Percentiles rank a stretch among this genome's conserved stretches.
Evolutionary conservation across 2,113 vertebrate species (phyloP).

Genomic region (Corythaeola cristata): DNA sequence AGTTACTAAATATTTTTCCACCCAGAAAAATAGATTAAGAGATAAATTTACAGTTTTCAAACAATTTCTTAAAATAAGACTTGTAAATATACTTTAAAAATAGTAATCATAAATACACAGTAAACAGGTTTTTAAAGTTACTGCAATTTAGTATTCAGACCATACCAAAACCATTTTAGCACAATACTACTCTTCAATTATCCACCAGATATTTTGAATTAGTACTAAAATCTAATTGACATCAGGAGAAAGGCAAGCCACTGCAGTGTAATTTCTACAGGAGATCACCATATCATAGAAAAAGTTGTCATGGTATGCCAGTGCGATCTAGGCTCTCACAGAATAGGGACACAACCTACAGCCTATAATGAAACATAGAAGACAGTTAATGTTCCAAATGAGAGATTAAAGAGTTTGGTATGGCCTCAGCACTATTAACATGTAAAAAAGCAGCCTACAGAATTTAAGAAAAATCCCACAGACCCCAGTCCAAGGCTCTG

Average conservation of each 20-base stretch:
- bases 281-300: conserved; percentile 35
- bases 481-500: conserved; percentile 99
- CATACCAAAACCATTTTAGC: conserved; percentile 83
- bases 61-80: conserved; percentile 30
- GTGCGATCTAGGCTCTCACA: conserved; percentile 63
- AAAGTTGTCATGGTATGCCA: not conserved
- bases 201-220: conserved; percentile 28
- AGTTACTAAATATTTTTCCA: conserved; percentile 66
- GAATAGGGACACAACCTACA: conserved; percentile 42
- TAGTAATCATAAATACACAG: conserved; percentile 75
- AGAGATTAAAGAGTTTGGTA: conserved; percentile 83
- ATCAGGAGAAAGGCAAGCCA: conserved; percentile 56
- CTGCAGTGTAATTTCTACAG: conserved; percentile 64
- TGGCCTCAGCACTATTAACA: conserved; percentile 86
- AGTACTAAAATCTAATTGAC: conserved; percentile 67
- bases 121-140: conserved; percentile 72
- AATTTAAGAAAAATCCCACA: conserved; percentile 90
- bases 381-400: conserved; percentile 46
- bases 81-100: conserved; percentile 64
- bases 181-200: conserved; percentile 70
- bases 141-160: conserved; percentile 80
- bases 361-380: not conserved
- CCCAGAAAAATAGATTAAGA: conserved; percentile 29
- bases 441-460: conserved; percentile 77
- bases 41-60: conserved; percentile 5